Evolutionary conservation across 2,888 invertebrate genomes (phyloP).

Genomic region (Mesorhabditis sp.): DNA sequence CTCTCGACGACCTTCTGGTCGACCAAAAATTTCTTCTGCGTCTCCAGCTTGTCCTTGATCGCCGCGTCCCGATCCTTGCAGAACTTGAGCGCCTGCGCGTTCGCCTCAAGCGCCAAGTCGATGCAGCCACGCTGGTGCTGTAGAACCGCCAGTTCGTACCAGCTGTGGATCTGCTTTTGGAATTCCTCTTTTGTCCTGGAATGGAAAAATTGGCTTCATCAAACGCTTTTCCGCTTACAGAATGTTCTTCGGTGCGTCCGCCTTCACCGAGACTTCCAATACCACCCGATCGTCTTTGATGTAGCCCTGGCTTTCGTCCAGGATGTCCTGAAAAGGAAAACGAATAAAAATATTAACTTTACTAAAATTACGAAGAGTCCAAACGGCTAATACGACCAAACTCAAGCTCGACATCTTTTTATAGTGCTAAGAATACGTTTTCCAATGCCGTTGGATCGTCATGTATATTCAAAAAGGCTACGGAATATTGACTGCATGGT

Average conservation of each 20-base stretch:
- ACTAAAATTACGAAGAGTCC: no score
- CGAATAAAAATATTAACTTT: no score
- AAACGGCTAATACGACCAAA: no score
- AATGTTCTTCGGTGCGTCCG: constrained; percentile 66
- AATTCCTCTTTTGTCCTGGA: constrained; percentile 45
- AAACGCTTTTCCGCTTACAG: constrained; percentile 56
- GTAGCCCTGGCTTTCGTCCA: constrained; percentile 85
- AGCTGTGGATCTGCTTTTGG: constrained; percentile 48
- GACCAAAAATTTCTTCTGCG: constrained; percentile 41
- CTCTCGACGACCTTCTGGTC: constrained; percentile 50
- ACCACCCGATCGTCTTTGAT: constrained; percentile 83
- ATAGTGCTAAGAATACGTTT: no score
- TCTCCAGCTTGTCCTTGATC: constrained; percentile 37
- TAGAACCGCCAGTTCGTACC: constrained; percentile 47
- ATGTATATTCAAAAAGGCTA: no score
- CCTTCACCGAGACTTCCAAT: constrained; percentile 71
- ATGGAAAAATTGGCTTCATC: neutral
- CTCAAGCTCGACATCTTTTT: no score
- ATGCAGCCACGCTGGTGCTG: constrained; percentile 49
- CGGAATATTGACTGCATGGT: constrained; percentile 13
- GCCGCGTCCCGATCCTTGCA: constrained; percentile 54
- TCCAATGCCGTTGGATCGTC: no score
- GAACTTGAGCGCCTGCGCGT: constrained; percentile 50
- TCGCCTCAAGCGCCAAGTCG: constrained; percentile 54
- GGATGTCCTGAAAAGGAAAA: constrained; percentile 66